These are phyloP conservation scores for Catharus ustulatus DNA, from an alignment of 2,797 vertebrate species.

Conservation along the genomic window DNA sequence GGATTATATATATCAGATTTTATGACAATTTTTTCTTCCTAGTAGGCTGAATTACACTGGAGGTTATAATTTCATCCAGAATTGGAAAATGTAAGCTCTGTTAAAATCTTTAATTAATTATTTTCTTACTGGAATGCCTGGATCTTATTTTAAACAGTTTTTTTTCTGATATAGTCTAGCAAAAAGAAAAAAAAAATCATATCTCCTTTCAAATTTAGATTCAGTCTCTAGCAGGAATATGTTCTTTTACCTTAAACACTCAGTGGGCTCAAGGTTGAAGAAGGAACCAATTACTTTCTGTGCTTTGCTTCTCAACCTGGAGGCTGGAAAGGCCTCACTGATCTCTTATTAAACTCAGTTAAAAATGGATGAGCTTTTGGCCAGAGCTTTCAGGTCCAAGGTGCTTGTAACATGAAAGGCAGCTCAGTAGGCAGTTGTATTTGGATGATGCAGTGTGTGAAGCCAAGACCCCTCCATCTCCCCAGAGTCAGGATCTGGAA, in stretches of 20 bases:
- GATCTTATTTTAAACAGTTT: conserved; percentile 6
- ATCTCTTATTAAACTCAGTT: neutral
- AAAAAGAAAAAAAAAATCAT: neutral
- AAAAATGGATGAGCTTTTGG: neutral
- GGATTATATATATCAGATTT: neutral
- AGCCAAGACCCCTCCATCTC: neutral
- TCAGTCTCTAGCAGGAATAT: neutral
- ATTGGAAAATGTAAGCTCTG: neutral
- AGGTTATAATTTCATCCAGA: conserved; percentile 4
- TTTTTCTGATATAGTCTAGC: neutral
- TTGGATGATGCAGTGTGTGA: fast-evolving
- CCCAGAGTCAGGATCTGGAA: conserved; percentile 12
- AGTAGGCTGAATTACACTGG: neutral
- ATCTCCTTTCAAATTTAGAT: neutral
- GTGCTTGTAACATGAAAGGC: neutral
- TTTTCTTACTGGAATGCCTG: neutral
- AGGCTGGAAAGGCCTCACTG: neutral
- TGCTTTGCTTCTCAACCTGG: neutral
- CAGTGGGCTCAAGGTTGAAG: neutral
- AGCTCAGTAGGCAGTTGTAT: neutral
- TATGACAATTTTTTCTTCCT: neutral
- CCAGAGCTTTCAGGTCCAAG: neutral
- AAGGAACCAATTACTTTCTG: neutral
- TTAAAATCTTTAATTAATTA: conserved; percentile 37
- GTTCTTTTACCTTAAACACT: neutral